Conservation (phyloP, 1,140 invertebrate species). For the Papilio xuthus region DNA sequence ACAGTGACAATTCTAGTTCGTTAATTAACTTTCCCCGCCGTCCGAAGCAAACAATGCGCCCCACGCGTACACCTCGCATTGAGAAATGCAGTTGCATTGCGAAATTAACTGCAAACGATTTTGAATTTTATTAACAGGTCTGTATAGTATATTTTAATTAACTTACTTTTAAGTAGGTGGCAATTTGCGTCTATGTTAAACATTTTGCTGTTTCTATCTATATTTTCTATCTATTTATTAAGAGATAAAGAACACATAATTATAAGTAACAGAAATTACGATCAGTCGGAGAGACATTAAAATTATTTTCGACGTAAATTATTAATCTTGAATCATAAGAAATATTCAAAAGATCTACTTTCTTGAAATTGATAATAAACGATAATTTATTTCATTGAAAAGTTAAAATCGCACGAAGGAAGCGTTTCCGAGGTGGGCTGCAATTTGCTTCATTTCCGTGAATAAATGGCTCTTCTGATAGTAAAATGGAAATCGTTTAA, state of each 20-base stretch:
- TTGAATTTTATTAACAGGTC: not conserved
- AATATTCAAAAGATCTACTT: not conserved
- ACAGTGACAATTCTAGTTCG: constrained; percentile 7
- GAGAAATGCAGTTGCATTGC: not conserved
- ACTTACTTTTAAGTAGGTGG: not conserved
- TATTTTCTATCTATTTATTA: not conserved
- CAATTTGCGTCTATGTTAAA: not conserved
- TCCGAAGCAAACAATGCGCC: not conserved
- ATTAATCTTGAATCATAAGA: not conserved
- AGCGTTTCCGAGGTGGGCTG: constrained; percentile 1
- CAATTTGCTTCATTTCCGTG: constrained; percentile 21
- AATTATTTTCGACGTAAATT: not conserved
- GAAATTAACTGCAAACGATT: not conserved
- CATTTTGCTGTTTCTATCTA: not conserved
- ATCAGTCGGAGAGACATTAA: too few relatives aligned
- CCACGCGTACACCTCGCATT: not conserved
- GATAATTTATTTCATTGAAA: constrained; percentile 10
- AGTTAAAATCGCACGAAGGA: constrained; percentile 2
- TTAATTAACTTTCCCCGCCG: not conserved
- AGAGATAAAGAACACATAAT: not conserved
- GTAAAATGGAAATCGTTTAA: constrained; percentile 13
- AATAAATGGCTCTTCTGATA: constrained; percentile 16
- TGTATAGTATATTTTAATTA: not conserved
- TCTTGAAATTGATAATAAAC: not conserved
- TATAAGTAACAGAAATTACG: too few relatives aligned